Conservation (phyloP, 2,113 vertebrate species). For the Holacanthus passer region DNA sequence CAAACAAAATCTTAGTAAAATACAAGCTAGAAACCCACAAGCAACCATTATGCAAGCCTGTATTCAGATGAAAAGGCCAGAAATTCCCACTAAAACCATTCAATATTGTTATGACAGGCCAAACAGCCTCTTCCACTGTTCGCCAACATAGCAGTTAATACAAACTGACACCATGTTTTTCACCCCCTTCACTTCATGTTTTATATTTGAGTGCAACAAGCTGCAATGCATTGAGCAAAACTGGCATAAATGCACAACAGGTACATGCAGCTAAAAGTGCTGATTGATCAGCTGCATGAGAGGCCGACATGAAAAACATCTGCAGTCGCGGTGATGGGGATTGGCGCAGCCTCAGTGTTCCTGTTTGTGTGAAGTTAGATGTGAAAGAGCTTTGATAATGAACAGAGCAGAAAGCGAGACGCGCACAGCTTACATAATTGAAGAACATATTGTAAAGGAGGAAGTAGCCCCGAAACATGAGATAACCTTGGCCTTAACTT, state of each 20-base stretch:
- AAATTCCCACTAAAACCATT: constrained; percentile 24
- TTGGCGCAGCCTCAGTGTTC: constrained; percentile 43
- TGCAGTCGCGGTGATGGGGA: constrained; percentile 18
- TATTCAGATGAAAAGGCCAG: constrained; percentile 7
- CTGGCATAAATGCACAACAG: constrained; percentile 16
- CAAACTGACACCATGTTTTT: constrained; percentile 48
- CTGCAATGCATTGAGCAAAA: constrained; percentile 23
- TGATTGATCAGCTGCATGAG: constrained; percentile 37
- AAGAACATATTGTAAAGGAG: constrained; percentile 70
- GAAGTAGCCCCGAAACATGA: constrained; percentile 73
- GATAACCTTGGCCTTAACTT: constrained; percentile 65
- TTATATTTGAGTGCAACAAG: constrained; percentile 41
- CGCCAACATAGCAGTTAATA: constrained; percentile 41
- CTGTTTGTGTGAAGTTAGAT: constrained; percentile 66
- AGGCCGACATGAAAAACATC: constrained; percentile 22
- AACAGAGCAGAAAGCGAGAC: constrained; percentile 66
- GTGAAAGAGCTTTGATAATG: constrained; percentile 64
- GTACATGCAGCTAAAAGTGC: background rate
- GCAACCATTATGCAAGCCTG: constrained; percentile 12
- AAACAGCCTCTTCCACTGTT: constrained; percentile 34
- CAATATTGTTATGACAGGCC: constrained; percentile 42
- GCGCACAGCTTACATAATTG: constrained; percentile 72
- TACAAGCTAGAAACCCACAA: constrained; percentile 1
- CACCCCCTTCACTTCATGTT: constrained; percentile 51
- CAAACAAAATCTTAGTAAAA: background rate